Conservation (phyloP, 1,140 invertebrate genomes). For the Atta cephalotes region DNA sequence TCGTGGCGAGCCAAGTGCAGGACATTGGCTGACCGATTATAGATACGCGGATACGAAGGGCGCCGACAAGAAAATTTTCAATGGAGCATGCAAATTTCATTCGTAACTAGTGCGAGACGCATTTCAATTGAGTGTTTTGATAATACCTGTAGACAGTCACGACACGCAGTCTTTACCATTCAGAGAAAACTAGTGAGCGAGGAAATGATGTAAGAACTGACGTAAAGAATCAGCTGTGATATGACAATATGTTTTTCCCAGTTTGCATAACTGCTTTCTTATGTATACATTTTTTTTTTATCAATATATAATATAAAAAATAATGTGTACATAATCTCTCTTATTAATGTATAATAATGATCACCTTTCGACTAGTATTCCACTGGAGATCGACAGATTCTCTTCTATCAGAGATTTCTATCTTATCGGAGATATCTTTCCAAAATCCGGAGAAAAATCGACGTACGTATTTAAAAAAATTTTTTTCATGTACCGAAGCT, state of each 20-base stretch:
- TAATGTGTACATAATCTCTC: background rate
- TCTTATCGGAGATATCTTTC: too few relatives aligned
- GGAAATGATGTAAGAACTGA: background rate
- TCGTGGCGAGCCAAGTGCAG: slow-evolving; percentile 72
- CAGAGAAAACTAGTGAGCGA: background rate
- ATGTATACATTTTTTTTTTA: background rate
- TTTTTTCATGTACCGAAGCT: too few relatives aligned
- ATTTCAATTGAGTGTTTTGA: background rate
- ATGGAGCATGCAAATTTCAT: slow-evolving; percentile 41
- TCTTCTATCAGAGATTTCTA: too few relatives aligned
- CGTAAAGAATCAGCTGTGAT: background rate
- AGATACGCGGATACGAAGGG: slow-evolving; percentile 48
- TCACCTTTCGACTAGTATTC: too few relatives aligned
- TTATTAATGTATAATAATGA: background rate
- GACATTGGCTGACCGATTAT: slow-evolving; percentile 54
- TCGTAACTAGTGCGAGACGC: slow-evolving; percentile 19
- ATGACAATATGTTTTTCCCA: background rate
- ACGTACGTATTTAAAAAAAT: too few relatives aligned
- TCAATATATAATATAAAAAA: background rate
- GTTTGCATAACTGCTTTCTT: background rate
- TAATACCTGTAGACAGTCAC: background rate
- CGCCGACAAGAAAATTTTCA: background rate
- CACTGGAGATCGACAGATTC: too few relatives aligned
- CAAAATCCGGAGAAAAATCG: too few relatives aligned
- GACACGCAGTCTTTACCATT: background rate